Evolutionary conservation across 92 coral and sea anemone species (phyloP), one percentile per base, ranked within the genome.

Genomic region (Montipora capitata): DNA sequence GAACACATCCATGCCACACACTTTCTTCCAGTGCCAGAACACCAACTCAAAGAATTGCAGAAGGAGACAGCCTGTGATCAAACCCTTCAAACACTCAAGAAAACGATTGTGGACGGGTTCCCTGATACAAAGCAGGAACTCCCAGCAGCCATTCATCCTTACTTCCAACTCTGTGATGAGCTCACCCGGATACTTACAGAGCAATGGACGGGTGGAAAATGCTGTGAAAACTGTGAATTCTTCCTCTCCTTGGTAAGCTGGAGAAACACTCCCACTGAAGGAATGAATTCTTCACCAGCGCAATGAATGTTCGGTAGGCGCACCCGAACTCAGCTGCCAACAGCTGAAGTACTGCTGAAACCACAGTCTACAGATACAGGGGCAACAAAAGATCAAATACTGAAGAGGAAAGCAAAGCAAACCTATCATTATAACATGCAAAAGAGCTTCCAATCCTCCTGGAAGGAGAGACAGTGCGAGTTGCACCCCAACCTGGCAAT

Each of bases 1-100:
- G 90, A 87, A 40, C 45, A 80, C 85, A 78, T 87, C 18, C 94
- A 88, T 61, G 80, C 85, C 5, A 79, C 68, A 4, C 27, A 82
- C 82, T 83, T 39, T 52, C 72, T 87, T 2, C 80, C 95, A 1
- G 79, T 89, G 43, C 77, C 88, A 70, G 70, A 87, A 42, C 93
- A 74, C 5, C 72, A 85, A 71, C 17, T 89, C 18, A 77, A 56
- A 0, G 90, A 92, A 92, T 45, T 45, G 87, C 66, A 40, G 14
- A 40, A 67, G 94, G 51, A 91, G 88, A 91, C 93, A n/a, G 91
- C 90, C 9, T 76, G 63, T 44, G 94, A 94, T 76, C 82, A 59
- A 78, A 20, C 80, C 35, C 64, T 90, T 27, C 84, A 42, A 42
- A 58, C 49, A 5, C 74, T 93, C n/a, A 82, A 90, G 85, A 51